Conservation (phyloP, 2,888 invertebrate genomes). For the Calameuta pallipes region DNA sequence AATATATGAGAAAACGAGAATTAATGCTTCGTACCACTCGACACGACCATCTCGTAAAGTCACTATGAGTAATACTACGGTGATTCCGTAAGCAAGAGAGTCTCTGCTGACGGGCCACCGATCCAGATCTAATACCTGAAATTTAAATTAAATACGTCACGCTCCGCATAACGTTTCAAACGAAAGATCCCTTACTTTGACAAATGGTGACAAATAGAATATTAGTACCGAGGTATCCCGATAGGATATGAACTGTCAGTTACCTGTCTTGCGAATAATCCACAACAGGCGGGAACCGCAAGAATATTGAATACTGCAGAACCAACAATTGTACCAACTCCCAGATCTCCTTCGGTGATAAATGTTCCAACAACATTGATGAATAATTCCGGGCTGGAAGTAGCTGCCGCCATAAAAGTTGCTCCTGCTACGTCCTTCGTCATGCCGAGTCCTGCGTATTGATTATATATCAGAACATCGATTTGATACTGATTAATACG, state of each 20-base stretch:
- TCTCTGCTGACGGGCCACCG: slow-evolving; percentile 85
- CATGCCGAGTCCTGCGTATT: slow-evolving; percentile 71
- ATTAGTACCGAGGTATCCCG: neutral
- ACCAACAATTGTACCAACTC: slow-evolving; percentile 82
- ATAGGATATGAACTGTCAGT: neutral
- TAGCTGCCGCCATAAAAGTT: slow-evolving; percentile 91
- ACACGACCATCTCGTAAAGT: slow-evolving; percentile 78
- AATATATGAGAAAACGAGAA: slow-evolving; percentile 77
- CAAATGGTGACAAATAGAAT: neutral
- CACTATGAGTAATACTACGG: slow-evolving; percentile 77
- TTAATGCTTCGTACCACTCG: slow-evolving; percentile 81
- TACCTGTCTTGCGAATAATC: slow-evolving; percentile 82
- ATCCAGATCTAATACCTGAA: slow-evolving; percentile 75
- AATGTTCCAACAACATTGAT: slow-evolving; percentile 87
- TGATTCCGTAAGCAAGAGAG: slow-evolving; percentile 77
- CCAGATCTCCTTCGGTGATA: slow-evolving; percentile 80
- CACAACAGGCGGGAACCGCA: slow-evolving; percentile 82
- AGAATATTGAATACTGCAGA: slow-evolving; percentile 84
- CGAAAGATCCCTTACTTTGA: neutral
- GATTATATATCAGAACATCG: neutral
- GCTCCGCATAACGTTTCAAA: slow-evolving; percentile 2
- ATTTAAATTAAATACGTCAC: slow-evolving; percentile 24
- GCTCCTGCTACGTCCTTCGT: slow-evolving; percentile 87
- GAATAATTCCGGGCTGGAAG: slow-evolving; percentile 88
- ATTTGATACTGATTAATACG: neutral